phyloP scores from a whole-genome alignment of 2,888 invertebrate genomes.

The Hyalella azteca region DNA sequence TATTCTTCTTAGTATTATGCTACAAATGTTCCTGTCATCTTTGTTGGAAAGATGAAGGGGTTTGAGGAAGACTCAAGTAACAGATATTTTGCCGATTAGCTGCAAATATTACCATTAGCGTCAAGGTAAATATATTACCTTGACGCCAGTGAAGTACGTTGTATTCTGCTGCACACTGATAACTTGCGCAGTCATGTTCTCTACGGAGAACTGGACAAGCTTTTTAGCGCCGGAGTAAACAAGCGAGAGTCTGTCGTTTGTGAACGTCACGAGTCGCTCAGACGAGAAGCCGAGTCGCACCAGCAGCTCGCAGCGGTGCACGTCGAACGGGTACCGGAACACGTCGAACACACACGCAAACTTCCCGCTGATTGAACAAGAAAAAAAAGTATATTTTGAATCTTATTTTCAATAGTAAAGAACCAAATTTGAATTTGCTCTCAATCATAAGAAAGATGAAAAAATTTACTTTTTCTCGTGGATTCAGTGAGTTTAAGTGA shows the following conservation, averaged over 20 bases:
- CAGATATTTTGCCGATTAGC: too few species aligned
- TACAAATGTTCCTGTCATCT: too few species aligned
- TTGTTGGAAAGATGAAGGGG: too few species aligned
- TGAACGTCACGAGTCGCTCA: constrained; percentile 20
- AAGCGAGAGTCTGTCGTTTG: neutral
- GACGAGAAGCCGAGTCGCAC: neutral
- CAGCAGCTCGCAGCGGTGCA: neutral
- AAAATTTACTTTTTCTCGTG: too few species aligned
- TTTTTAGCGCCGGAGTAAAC: neutral
- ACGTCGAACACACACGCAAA: constrained; percentile 23
- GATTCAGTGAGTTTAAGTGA: too few species aligned
- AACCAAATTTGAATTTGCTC: too few species aligned
- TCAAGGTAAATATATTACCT: too few species aligned
- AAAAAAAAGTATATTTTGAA: neutral
- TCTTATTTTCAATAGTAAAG: neutral
- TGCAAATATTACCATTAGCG: too few species aligned
- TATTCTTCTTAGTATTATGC: too few species aligned
- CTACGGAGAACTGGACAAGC: constrained; percentile 2
- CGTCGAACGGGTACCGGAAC: constrained; percentile 31
- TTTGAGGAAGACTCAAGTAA: too few species aligned
- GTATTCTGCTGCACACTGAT: neutral
- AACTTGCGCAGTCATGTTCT: neutral
- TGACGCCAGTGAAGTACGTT: constrained; percentile 6
- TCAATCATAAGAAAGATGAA: too few species aligned
- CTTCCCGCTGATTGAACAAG: constrained; percentile 7